Conservation (phyloP, 2,888 invertebrate genomes). For the Mimumesa dahlbomi region DNA sequence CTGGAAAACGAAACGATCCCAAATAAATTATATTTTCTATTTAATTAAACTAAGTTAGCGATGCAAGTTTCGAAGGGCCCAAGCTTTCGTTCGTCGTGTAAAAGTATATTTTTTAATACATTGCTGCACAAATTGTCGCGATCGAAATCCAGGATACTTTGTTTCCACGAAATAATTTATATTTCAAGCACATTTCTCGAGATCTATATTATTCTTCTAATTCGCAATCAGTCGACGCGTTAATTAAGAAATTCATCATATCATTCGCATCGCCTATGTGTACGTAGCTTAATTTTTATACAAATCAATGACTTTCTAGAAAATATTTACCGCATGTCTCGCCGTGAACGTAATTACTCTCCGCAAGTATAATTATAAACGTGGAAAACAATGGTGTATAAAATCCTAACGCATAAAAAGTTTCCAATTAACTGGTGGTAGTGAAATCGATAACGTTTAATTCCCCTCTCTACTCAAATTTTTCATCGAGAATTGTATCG, state of each 20-base stretch:
- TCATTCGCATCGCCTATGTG: constrained; percentile 47
- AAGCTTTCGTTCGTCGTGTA: no score
- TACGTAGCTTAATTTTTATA: constrained; percentile 57
- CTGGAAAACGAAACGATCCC: no score
- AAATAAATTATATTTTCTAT: no score
- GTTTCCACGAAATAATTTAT: no score
- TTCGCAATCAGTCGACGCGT: background rate
- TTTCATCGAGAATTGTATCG: background rate
- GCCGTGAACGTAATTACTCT: constrained; percentile 11
- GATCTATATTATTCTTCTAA: no score
- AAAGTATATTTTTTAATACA: no score
- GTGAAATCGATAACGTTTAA: constrained; percentile 4
- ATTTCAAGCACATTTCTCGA: no score
- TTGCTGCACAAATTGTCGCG: no score
- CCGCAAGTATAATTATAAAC: background rate
- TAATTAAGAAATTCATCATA: constrained; percentile 48
- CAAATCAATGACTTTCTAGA: constrained; percentile 39
- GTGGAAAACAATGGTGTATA: background rate
- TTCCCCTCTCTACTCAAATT: background rate
- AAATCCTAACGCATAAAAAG: background rate
- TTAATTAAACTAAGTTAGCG: no score
- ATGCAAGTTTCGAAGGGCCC: no score
- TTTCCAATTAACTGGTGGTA: constrained; percentile 1
- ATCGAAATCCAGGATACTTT: no score
- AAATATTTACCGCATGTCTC: constrained; percentile 3